phyloP scores from a whole-genome alignment of 2,113 vertebrate species.

The Rhadina sibilatrix region DNA sequence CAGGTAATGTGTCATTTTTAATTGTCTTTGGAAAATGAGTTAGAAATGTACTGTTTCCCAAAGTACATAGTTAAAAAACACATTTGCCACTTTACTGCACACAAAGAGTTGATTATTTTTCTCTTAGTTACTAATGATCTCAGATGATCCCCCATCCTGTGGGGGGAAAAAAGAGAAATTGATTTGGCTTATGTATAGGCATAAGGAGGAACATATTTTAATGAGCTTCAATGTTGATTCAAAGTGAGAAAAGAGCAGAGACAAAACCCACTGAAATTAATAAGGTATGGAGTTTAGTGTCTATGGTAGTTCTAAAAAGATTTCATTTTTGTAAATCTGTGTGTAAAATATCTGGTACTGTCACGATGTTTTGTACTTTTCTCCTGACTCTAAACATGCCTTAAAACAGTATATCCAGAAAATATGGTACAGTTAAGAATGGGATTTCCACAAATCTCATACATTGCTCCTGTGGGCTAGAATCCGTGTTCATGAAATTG shows the following conservation, averaged over 20 bases:
- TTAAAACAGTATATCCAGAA: neutral
- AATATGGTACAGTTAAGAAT: neutral
- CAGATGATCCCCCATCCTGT: neutral
- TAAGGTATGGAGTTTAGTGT: neutral
- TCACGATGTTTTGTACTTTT: neutral
- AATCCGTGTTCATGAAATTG: neutral
- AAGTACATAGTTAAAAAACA: neutral
- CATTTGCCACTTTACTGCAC: neutral
- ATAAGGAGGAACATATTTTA: neutral
- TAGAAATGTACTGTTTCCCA: neutral
- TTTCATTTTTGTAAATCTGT: neutral
- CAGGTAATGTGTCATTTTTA: neutral
- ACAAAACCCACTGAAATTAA: neutral
- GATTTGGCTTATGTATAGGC: neutral
- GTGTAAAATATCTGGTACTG: neutral
- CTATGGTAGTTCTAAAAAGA: neutral
- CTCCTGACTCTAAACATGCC: neutral
- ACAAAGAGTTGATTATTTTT: neutral
- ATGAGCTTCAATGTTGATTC: neutral
- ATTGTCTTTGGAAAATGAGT: neutral
- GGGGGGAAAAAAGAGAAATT: neutral
- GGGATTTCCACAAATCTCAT: neutral
- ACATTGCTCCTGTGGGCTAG: neutral
- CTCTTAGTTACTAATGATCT: neutral
- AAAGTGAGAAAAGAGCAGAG: neutral